phyloP scores from a whole-genome alignment of 2,113 vertebrate species.

The Salvelinus sp. region DNA sequence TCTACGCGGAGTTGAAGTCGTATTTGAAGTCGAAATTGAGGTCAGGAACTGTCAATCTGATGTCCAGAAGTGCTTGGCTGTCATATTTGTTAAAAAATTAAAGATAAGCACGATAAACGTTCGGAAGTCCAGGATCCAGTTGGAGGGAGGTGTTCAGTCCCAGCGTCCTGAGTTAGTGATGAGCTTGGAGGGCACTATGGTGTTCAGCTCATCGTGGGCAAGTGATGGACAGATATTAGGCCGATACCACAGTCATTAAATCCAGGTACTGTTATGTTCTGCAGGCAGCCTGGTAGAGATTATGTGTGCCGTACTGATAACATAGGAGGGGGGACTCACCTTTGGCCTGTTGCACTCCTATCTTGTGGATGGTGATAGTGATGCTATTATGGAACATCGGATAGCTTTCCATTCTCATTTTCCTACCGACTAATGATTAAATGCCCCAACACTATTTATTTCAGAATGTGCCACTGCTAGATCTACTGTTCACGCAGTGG shows the following conservation, averaged over 20 bases:
- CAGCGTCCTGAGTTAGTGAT: too few relatives aligned
- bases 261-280: constrained; percentile 45
- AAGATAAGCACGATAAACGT: too few relatives aligned
- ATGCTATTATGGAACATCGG: constrained; percentile 56
- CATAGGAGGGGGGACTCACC: constrained; percentile 42
- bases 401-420: constrained; percentile 55
- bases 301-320: constrained; percentile 41
- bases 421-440: constrained; percentile 59
- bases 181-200: too few relatives aligned
- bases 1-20: too few relatives aligned
- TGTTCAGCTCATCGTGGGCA: not conserved
- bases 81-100: too few relatives aligned
- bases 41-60: too few relatives aligned
- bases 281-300: constrained; percentile 42
- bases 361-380: constrained; percentile 46
- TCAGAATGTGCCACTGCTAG: constrained; percentile 50
- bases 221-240: constrained; percentile 44
- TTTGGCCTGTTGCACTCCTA: constrained; percentile 38
- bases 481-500: constrained; percentile 43
- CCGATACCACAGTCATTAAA: constrained; percentile 58
- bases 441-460: constrained; percentile 48
- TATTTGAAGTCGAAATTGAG: too few relatives aligned
- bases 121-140: too few relatives aligned
- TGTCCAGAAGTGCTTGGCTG: too few relatives aligned
- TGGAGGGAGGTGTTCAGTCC: too few relatives aligned